These are phyloP conservation scores for Trachymyrmex cornetzi DNA, from an alignment of 1,140 invertebrate species.

Conservation along the genomic window DNA sequence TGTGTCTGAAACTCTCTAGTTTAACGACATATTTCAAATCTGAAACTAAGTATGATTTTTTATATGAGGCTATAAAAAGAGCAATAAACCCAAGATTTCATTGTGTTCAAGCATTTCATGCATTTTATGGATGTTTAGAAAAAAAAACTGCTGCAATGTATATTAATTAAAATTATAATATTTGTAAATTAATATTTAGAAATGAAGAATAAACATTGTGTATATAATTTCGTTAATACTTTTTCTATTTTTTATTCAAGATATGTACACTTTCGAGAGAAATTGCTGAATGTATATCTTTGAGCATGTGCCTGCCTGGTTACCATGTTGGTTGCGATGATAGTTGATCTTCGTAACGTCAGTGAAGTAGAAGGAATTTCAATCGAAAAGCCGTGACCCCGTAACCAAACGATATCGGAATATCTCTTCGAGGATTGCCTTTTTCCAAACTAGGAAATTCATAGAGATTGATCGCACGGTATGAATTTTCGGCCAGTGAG, in stretches of 20 bases:
- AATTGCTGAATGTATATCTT: constrained; percentile 9
- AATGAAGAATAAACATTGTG: neutral
- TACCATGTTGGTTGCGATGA: constrained; percentile 19
- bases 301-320: too few relatives aligned
- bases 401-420: constrained; percentile 43
- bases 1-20: neutral
- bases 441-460: constrained; percentile 34
- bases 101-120: neutral
- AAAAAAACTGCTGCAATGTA: neutral
- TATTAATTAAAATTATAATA: neutral
- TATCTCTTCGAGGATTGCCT: neutral
- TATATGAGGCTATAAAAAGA: neutral
- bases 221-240: neutral
- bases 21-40: neutral
- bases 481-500: neutral
- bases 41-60: neutral
- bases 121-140: neutral
- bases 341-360: constrained; percentile 56
- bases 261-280: too few relatives aligned
- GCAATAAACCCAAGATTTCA: neutral
- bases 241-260: neutral
- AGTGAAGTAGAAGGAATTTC: constrained; percentile 59
- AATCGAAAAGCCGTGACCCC: constrained; percentile 55
- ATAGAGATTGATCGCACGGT: constrained; percentile 14
- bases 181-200: neutral